Evolutionary conservation across 2,113 vertebrate species (phyloP).

Genomic region (Toxostoma redivivum): DNA sequence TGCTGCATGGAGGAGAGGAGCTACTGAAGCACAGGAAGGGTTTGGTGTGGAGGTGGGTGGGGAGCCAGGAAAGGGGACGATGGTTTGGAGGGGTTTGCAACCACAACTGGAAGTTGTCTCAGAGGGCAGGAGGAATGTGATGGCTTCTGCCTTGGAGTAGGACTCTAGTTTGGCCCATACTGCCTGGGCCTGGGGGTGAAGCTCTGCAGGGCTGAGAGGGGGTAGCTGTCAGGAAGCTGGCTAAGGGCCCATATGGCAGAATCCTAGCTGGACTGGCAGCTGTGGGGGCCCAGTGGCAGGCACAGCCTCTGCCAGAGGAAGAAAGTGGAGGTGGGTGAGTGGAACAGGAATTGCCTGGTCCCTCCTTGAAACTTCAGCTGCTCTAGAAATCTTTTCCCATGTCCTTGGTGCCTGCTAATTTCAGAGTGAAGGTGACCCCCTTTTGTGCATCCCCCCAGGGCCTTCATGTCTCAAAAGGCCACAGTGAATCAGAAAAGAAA

Average conservation of each 20-base stretch:
- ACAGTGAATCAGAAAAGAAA: background rate
- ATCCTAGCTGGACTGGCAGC: background rate
- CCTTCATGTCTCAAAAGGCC: background rate
- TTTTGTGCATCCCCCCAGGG: background rate
- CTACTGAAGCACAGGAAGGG: background rate
- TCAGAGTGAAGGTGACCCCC: constrained; percentile 34
- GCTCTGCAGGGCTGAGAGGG: background rate
- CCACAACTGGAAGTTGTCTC: background rate
- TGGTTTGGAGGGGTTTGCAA: accelerated
- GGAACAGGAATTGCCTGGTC: background rate
- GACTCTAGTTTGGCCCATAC: background rate
- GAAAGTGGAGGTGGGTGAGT: background rate
- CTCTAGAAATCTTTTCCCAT: constrained; percentile 23
- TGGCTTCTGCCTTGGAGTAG: background rate
- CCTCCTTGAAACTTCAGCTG: background rate
- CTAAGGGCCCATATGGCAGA: background rate
- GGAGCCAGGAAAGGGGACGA: background rate
- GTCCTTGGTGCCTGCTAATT: constrained; percentile 54
- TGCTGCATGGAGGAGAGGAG: background rate
- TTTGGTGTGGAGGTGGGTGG: background rate
- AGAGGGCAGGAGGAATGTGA: background rate
- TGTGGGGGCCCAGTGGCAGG: accelerated
- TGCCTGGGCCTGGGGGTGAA: accelerated
- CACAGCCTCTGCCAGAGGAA: background rate
- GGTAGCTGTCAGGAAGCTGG: background rate